Percentiles rank a stretch among this genome's conserved stretches.
phyloP scores from a whole-genome alignment of 2,797 vertebrate species.

The Micropoecilia bifurca region DNA sequence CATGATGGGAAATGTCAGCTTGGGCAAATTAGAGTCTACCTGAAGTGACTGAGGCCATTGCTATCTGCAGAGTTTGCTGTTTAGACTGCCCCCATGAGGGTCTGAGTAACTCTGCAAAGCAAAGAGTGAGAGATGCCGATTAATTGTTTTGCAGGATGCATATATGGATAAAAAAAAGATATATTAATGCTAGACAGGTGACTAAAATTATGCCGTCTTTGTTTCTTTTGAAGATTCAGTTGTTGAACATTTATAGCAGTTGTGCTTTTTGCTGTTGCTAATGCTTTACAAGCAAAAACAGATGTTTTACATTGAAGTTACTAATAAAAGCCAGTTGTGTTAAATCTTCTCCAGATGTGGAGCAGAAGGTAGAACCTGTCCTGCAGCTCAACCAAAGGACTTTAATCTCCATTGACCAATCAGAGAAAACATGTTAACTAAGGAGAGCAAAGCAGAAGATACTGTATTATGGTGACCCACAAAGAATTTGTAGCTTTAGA shows the following conservation, averaged over 20 bases:
- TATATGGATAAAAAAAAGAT: background rate
- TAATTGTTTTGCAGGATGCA: background rate
- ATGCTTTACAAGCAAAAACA: background rate
- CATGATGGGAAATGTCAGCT: constrained; percentile 74
- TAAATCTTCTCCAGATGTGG: background rate
- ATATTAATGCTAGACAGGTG: background rate
- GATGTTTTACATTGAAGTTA: background rate
- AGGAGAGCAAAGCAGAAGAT: background rate
- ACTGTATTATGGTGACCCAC: background rate
- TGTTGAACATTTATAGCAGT: background rate
- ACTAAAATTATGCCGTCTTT: background rate
- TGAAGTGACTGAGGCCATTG: constrained; percentile 12
- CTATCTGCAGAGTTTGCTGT: constrained; percentile 43
- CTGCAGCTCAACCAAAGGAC: background rate
- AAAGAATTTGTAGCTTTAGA: background rate
- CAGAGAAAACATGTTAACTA: background rate
- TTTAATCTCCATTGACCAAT: background rate
- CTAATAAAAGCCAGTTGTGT: background rate
- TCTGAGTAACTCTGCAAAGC: constrained; percentile 56
- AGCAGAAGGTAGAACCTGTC: background rate
- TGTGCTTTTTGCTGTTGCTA: background rate
- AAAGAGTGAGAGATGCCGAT: background rate
- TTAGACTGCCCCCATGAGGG: constrained; percentile 74
- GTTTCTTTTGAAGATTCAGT: background rate
- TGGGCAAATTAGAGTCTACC: constrained; percentile 41